phyloP scores from a whole-genome alignment of 2,797 vertebrate species.

The Sphaeramia orbicularis region DNA sequence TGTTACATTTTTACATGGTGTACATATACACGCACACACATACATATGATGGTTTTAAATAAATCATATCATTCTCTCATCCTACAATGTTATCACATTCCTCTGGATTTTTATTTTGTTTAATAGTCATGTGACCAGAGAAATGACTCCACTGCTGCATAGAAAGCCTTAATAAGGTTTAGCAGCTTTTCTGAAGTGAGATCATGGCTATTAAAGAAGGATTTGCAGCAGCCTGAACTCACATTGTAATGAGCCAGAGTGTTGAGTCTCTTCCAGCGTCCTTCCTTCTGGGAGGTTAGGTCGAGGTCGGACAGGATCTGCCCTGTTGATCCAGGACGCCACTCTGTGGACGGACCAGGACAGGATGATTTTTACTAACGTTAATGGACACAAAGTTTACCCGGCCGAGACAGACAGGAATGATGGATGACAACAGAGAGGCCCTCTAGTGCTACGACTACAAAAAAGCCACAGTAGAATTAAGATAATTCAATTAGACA shows the following conservation, averaged over 20 bases:
- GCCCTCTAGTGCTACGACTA: background rate
- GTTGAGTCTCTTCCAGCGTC: slow-evolving; percentile 94
- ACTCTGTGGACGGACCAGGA: slow-evolving; percentile 84
- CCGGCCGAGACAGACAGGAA: background rate
- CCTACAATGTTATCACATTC: no score
- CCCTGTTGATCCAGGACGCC: slow-evolving; percentile 97
- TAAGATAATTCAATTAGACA: background rate
- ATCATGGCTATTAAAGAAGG: no score
- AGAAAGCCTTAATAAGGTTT: no score
- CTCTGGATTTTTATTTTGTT: no score
- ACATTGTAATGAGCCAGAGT: slow-evolving; percentile 98
- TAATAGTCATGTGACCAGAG: no score
- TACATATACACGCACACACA: no score
- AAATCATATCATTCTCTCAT: no score
- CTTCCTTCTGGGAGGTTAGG: slow-evolving; percentile 95
- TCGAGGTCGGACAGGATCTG: slow-evolving; percentile 97
- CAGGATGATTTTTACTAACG: background rate
- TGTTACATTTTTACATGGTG: no score
- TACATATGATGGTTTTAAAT: no score
- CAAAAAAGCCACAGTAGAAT: background rate
- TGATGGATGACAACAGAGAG: background rate
- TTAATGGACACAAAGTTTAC: background rate
- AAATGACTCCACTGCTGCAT: no score
- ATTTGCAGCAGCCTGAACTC: slow-evolving; percentile 65
- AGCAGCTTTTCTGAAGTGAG: no score